Evolutionary conservation across 2,888 invertebrate genomes (phyloP).

Genomic region (Latrodectus elegans): DNA sequence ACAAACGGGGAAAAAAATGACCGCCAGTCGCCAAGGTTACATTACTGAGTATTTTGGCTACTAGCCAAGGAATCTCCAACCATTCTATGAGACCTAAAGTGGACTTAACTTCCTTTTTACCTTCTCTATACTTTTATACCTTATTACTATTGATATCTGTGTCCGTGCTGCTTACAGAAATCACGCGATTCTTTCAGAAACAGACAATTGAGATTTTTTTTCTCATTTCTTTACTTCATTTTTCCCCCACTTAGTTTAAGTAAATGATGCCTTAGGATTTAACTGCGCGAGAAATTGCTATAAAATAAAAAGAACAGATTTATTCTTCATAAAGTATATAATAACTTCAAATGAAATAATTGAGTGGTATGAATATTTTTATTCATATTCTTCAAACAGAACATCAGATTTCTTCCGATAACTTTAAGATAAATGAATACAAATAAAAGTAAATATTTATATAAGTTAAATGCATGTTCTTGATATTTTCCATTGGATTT

Average conservation of each 20-base stretch:
- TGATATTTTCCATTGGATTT: too few species aligned
- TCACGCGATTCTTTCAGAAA: neutral
- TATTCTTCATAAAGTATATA: neutral
- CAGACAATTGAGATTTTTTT: neutral
- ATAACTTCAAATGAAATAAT: too few species aligned
- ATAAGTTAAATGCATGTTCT: too few species aligned
- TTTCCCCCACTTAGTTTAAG: neutral
- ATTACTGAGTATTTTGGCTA: neutral
- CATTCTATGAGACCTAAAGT: neutral
- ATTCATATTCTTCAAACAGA: too few species aligned
- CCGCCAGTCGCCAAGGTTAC: conserved; percentile 11
- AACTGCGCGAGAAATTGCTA: neutral
- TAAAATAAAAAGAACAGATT: neutral
- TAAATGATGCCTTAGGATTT: neutral
- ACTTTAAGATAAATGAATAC: too few species aligned
- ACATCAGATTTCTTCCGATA: too few species aligned
- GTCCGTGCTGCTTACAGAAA: neutral
- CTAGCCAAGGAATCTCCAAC: conserved; percentile 8
- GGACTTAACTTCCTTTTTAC: conserved; percentile 20
- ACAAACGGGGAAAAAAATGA: neutral
- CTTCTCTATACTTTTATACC: conserved; percentile 12
- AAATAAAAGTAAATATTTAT: too few species aligned
- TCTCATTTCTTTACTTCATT: neutral
- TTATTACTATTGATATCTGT: conserved; percentile 4
- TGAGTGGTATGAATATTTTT: too few species aligned